Evolutionary conservation across 2,797 vertebrate genomes (phyloP), one percentile per base, ranked within the genome.

Genomic region (Melanotaenia maccullochi): DNA sequence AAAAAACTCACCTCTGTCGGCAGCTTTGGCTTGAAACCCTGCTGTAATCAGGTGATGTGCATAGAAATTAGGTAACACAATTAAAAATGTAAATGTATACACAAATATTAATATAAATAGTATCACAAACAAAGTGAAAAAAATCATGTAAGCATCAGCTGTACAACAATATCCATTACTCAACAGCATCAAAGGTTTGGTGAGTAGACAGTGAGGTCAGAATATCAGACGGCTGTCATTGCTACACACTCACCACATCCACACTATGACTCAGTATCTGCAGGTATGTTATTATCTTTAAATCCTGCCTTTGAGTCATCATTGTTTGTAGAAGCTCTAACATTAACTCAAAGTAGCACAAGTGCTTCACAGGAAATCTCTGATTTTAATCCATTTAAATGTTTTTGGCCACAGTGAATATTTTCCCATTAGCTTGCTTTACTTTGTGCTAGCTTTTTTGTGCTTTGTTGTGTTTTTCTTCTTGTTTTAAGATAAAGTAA

Each of bases 1-100:
- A 2, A 30, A 40, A 0, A 8, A 66, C 88, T 90, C 28, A 94
- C 93, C n/a, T 59, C 90, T 73, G 79, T 87, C 51, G 81, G 90
- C 28, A 81, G 73, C 44, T 89, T 91, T 0, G 91, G 80, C 75
- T 81, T 87, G 47, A 79, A 84, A 0, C 69, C 85, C 56, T 92
- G 88, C 89, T 92, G 61, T 71, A 86, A 81, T 57, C 11, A 4
- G 40, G 76, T 16, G 3, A 84, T 8, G 58, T 32, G 7, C 5
- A 69, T 18, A 5, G 55, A 66, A 73, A 66, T 62, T 2, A 52
- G 6, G 68, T 62, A 13, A 49, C 24, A 49, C 24, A 36, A 12
- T 13, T 40, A 28, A 5, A 44, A 8, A 56, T 8, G 13, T 67
- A 20, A 12, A n/a, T 14, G 0, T 20, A 72, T 18, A 22, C 42